Percentiles rank a stretch among this genome's conserved stretches.
These are phyloP conservation scores for Corythornis leucogaster DNA, from an alignment of 2,797 vertebrate genomes.

Conservation along the genomic window DNA sequence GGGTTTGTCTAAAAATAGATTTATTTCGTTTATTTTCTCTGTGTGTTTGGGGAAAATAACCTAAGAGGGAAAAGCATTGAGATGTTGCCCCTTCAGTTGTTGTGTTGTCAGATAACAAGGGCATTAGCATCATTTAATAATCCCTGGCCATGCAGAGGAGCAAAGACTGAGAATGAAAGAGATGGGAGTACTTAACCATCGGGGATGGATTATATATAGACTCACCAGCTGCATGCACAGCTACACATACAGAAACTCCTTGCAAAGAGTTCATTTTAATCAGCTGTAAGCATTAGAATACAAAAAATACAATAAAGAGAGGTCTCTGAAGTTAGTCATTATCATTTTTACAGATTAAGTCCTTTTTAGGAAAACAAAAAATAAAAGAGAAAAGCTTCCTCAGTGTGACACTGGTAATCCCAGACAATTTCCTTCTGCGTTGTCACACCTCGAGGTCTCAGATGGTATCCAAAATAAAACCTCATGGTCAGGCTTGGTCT, in stretches of 20 bases:
- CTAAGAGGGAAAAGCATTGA: background rate
- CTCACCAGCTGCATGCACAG: background rate
- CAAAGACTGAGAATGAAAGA: background rate
- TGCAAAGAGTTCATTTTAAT: background rate
- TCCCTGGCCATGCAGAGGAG: background rate
- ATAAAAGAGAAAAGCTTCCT: background rate
- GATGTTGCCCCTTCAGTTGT: background rate
- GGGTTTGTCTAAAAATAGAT: background rate
- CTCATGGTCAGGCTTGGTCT: background rate
- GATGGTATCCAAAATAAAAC: background rate
- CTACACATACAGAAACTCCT: background rate
- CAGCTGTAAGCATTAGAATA: background rate
- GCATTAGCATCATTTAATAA: background rate
- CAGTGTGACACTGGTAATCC: background rate
- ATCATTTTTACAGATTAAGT: background rate
- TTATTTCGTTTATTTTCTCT: background rate
- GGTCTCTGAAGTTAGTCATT: background rate
- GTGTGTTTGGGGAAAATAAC: background rate
- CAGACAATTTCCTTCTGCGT: background rate
- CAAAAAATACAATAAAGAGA: background rate
- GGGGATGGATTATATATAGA: background rate
- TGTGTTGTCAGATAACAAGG: background rate
- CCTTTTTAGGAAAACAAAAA: background rate
- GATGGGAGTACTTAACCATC: background rate
- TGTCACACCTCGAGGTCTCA: background rate